A percentile compares a stretch with the other conserved stretches of the same genome.
These are phyloP conservation scores for Branchellion lobata DNA, from an alignment of 2,888 invertebrate genomes.

Conservation along the genomic window DNA sequence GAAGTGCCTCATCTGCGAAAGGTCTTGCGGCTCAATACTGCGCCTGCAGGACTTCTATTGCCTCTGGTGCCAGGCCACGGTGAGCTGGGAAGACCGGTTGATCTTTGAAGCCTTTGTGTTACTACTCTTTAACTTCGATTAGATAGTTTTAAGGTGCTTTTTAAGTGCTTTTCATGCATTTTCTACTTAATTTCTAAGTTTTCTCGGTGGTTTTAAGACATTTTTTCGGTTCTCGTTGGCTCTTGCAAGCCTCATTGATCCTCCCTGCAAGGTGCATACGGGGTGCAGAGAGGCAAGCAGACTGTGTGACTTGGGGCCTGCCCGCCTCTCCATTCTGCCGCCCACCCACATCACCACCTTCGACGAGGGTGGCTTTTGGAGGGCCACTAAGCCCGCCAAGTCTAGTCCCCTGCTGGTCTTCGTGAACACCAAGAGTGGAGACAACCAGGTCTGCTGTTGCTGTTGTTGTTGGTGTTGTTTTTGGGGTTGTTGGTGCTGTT, in stretches of 20 bases:
- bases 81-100: constrained; percentile 53
- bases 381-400: constrained; percentile 72
- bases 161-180: too few species aligned
- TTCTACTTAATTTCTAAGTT: too few species aligned
- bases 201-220: too few species aligned
- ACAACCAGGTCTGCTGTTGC: constrained; percentile 79
- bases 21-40: constrained; percentile 91
- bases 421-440: constrained; percentile 95
- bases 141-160: too few species aligned
- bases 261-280: constrained; percentile 74
- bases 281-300: constrained; percentile 78
- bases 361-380: constrained; percentile 84
- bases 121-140: too few species aligned
- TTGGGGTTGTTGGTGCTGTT: background rate
- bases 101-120: background rate
- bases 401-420: constrained; percentile 85
- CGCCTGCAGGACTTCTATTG: constrained; percentile 94
- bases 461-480: background rate
- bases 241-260: too few species aligned
- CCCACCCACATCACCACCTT: constrained; percentile 89
- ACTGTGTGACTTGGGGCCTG: constrained; percentile 82
- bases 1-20: constrained; percentile 87
- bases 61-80: constrained; percentile 86
- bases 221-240: too few species aligned
- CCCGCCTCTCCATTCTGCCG: constrained; percentile 87